Conservation (phyloP, 2,797 vertebrate species). For the Falco berigora region DNA sequence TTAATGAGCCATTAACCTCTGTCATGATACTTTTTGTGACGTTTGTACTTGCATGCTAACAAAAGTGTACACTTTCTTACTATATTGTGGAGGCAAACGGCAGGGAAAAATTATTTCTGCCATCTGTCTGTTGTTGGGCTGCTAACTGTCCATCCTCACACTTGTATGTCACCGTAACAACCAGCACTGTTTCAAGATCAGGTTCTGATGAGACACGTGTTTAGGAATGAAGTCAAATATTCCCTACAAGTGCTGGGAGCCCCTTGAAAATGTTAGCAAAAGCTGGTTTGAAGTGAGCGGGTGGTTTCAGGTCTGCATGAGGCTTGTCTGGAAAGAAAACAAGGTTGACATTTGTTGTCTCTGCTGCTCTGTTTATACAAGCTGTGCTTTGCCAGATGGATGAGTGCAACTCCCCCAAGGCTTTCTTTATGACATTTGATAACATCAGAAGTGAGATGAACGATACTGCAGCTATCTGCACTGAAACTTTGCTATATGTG, state of each 20-base stretch:
- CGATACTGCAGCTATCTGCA: neutral
- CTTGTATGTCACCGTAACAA: accelerated
- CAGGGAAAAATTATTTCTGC: neutral
- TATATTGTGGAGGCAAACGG: neutral
- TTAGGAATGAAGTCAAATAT: neutral
- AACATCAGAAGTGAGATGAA: neutral
- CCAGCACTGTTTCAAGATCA: neutral
- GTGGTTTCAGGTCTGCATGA: neutral
- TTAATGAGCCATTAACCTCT: neutral
- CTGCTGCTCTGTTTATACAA: neutral
- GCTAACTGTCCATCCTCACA: neutral
- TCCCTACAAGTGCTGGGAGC: neutral
- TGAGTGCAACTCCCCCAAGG: neutral
- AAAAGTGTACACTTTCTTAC: neutral
- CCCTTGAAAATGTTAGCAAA: neutral
- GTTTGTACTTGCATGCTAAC: neutral
- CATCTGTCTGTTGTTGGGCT: neutral
- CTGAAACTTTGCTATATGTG: neutral
- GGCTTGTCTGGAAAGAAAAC: neutral
- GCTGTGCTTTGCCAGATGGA: neutral
- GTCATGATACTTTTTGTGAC: neutral
- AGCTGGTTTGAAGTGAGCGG: neutral
- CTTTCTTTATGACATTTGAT: neutral
- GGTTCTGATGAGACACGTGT: neutral
- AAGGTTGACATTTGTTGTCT: neutral